Evolutionary conservation across 2,113 vertebrate genomes (phyloP), one percentile per base, ranked within the genome.

Genomic region (Axis porcinus): DNA sequence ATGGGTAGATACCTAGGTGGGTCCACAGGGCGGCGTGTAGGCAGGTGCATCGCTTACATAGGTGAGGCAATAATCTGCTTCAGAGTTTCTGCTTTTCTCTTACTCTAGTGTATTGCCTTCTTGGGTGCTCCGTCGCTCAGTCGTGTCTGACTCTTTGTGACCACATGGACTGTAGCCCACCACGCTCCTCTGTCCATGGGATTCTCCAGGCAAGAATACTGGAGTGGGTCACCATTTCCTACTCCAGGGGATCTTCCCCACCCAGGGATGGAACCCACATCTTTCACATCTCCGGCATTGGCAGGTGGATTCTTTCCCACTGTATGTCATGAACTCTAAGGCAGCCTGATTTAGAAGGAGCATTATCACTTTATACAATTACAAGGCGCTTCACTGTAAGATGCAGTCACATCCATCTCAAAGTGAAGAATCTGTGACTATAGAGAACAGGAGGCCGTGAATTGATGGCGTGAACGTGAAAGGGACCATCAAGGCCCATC

Each of bases 401-500:
- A 23, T 19, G 19, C 27, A 25, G 5, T 28, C 40, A 23, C 54
- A 14, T 15, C 30, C n/a, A 23, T 30, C 13, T 5, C 52, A 30
- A 4, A 36, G 14, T 1, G 10, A 78, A 23, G 82, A 4, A 17
- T 1, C 23, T 12, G 58, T 14, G 82, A 19, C 23, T 33, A 14
- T 15, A 13, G 81, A 36, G 11, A n/a, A 2, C 8, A 25, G 60
- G 57, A 62, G 84, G 25, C 43, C 0, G 2, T 79, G 43, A 40
- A 3, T 7, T 28, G 76, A 47, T 0, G 7, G 21, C 2, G 12
- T 8, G 30, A n/a, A 23, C 3, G 17, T 2, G 5, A 10, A 17
- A 82, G 30, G 30, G 17, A 23, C 12, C 19, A 1, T 2, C 33
- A 0, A 3, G 0, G 19, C 23, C 87, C 8, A 0, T 15, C 3